These are phyloP conservation scores for Theretra japonica DNA, from an alignment of 2,888 invertebrate species.

Conservation along the genomic window DNA sequence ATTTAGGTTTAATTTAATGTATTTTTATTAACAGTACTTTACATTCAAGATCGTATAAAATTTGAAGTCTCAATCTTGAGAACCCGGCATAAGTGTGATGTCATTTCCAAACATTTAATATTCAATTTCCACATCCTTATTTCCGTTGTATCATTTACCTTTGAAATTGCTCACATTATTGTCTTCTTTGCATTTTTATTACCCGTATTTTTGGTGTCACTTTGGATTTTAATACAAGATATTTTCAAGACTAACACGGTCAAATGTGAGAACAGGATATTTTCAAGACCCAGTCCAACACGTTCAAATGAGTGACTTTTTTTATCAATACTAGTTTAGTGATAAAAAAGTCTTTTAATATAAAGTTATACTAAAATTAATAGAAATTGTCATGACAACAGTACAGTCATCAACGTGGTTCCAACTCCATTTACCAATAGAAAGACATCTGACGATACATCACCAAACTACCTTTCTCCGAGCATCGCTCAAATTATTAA, in stretches of 20 bases:
- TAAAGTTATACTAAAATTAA: no score
- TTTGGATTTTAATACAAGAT: not conserved
- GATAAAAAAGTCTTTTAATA: no score
- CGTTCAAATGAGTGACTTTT: no score
- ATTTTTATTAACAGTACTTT: not conserved
- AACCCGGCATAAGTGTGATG: not conserved
- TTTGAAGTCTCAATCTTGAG: slow-evolving; percentile 10
- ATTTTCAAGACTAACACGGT: not conserved
- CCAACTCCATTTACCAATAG: no score
- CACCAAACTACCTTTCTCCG: no score
- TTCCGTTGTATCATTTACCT: not conserved
- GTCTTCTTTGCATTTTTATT: slow-evolving; percentile 6
- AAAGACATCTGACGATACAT: no score
- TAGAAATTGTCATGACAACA: no score
- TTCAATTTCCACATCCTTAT: slow-evolving; percentile 24
- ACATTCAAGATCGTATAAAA: slow-evolving; percentile 2
- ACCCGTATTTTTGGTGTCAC: not conserved
- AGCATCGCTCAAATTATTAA: no score
- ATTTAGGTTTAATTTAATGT: not conserved
- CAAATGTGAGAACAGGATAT: no score
- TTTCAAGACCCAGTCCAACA: no score
- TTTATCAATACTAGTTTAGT: no score
- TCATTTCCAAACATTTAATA: slow-evolving; percentile 1
- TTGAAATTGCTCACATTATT: slow-evolving; percentile 22
- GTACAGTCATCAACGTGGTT: no score